Conservation (phyloP, 2,113 vertebrate genomes). For the Argyrosomus japonicus region DNA sequence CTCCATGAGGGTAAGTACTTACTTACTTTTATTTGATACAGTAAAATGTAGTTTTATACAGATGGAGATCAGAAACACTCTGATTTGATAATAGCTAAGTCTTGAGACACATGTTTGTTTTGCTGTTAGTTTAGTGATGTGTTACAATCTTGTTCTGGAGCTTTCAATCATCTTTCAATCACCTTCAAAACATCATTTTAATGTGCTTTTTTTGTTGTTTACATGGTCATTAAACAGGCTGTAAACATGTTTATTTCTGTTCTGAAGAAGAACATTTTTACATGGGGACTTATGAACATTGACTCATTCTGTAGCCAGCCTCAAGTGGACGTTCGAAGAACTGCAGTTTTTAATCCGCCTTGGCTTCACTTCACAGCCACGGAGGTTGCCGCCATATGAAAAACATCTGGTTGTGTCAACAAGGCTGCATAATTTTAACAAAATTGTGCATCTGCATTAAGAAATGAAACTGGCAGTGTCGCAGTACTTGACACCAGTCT, state of each 20-base stretch:
- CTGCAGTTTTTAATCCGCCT: too few species aligned
- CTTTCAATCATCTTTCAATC: too few species aligned
- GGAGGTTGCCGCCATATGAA: too few species aligned
- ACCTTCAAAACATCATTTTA: not conserved
- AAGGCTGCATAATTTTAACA: not conserved
- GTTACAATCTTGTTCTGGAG: not conserved
- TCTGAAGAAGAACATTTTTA: too few species aligned
- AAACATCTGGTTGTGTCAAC: not conserved
- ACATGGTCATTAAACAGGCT: not conserved
- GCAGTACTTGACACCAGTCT: too few species aligned
- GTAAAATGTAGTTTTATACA: constrained; percentile 23
- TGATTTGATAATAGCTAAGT: not conserved
- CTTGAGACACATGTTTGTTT: not conserved
- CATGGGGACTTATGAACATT: too few species aligned
- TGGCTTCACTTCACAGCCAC: too few species aligned
- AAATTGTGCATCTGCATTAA: too few species aligned
- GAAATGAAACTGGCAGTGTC: not conserved
- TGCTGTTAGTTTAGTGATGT: not conserved
- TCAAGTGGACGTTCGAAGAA: too few species aligned
- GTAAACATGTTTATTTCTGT: not conserved
- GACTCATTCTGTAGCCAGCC: too few species aligned
- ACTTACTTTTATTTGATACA: constrained; percentile 23
- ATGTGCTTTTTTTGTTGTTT: not conserved
- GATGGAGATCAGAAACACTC: not conserved
- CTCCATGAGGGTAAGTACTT: constrained; percentile 8